A percentile compares a stretch with the other conserved stretches of the same genome.
Conservation (phyloP, 2,113 vertebrate species). For the Lamprologus callipterus region DNA sequence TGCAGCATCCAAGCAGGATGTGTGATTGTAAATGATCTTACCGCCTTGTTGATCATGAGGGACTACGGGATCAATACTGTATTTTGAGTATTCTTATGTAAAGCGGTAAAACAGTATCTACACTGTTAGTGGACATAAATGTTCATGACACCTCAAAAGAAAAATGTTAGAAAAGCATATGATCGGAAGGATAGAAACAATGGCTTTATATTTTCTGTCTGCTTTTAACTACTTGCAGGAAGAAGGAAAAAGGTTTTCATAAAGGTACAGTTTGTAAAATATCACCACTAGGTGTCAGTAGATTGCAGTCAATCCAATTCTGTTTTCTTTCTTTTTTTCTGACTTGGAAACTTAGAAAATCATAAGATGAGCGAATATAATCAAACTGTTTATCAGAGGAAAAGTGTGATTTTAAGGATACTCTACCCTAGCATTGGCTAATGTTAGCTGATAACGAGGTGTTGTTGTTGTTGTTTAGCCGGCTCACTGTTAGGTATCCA, state of each 20-base stretch:
- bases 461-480: background rate
- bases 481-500: background rate
- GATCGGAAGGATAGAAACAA: background rate
- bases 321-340: background rate
- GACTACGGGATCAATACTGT: background rate
- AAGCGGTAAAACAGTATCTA: background rate
- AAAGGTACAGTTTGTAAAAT: background rate
- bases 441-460: fast-evolving
- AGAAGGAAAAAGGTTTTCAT: background rate
- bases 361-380: background rate
- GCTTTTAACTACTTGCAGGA: background rate
- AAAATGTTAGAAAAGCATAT: background rate
- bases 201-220: background rate
- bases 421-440: background rate
- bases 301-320: background rate
- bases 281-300: background rate
- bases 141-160: background rate
- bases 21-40: conserved; percentile 1
- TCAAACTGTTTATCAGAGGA: background rate
- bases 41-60: background rate
- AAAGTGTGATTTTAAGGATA: background rate
- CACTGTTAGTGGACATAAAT: background rate
- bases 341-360: background rate
- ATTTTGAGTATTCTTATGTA: background rate
- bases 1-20: background rate